Conservation (phyloP, 2,113 vertebrate genomes). For the Rhynchopsitta pachyrhyncha region DNA sequence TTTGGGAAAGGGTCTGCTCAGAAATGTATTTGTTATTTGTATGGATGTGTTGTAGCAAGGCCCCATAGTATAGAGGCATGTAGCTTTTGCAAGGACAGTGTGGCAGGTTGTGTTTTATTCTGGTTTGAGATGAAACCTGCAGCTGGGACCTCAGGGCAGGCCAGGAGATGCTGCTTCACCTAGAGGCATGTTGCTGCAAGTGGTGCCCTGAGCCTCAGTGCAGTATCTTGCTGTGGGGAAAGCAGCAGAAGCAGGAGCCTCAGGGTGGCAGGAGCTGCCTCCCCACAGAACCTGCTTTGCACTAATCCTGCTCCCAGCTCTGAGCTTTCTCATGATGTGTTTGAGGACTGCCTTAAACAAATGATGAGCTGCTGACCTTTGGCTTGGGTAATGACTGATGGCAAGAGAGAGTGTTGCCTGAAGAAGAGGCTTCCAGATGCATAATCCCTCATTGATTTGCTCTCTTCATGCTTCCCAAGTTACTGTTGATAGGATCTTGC, state of each 20-base stretch:
- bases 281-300: not conserved
- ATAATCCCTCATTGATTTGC: not conserved
- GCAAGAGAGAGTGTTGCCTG: not conserved
- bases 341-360: not conserved
- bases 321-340: not conserved
- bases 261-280: not conserved
- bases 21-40: not conserved
- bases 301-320: not conserved
- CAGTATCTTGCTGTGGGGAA: not conserved
- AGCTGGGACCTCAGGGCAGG: not conserved
- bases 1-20: not conserved
- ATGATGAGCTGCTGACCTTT: not conserved
- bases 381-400: not conserved
- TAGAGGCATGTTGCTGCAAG: not conserved
- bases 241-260: not conserved
- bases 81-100: not conserved
- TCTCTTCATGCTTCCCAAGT: not conserved
- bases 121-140: not conserved
- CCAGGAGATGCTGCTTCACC: not conserved
- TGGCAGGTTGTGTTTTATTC: not conserved
- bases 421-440: not conserved
- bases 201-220: not conserved
- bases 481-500: not conserved
- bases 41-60: not conserved
- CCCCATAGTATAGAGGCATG: rapidly evolving